These are phyloP conservation scores for Urosaurus nigricauda DNA, from an alignment of 2,797 vertebrate genomes.

Conservation along the genomic window DNA sequence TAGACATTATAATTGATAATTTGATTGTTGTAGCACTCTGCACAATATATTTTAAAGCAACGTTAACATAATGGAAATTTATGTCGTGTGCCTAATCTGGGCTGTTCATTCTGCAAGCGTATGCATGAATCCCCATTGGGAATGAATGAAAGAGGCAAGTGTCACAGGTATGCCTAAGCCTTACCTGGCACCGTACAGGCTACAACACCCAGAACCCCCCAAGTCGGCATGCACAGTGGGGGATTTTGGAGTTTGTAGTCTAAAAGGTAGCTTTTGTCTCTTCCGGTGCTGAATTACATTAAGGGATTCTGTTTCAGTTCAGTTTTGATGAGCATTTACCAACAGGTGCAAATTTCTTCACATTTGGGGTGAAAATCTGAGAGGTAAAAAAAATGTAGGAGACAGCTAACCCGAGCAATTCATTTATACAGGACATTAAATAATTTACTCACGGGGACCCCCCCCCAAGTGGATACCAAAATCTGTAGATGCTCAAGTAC, in stretches of 20 bases:
- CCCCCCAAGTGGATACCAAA: too few species aligned
- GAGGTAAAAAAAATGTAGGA: too few species aligned
- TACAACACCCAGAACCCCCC: too few species aligned
- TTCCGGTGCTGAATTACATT: too few species aligned
- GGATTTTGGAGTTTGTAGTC: too few species aligned
- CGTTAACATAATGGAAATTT: conserved; percentile 88
- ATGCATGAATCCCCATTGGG: conserved; percentile 70
- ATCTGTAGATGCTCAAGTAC: too few species aligned
- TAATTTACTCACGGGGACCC: too few species aligned
- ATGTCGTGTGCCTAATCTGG: conserved; percentile 84
- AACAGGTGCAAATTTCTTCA: background rate
- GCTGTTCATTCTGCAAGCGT: conserved; percentile 77
- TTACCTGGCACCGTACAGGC: too few species aligned
- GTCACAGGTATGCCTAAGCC: conserved; percentile 22
- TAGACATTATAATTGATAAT: conserved; percentile 91
- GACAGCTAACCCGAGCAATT: too few species aligned
- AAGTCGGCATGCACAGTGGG: too few species aligned
- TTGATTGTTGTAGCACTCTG: conserved; percentile 86
- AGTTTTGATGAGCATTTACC: background rate
- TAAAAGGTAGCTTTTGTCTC: too few species aligned
- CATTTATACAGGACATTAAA: too few species aligned
- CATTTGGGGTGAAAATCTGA: background rate
- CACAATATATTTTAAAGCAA: conserved; percentile 89
- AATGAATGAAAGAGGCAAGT: conserved; percentile 55
- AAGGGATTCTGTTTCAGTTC: background rate